Evolutionary conservation across 2,797 vertebrate genomes (phyloP), one percentile per base, ranked within the genome.

Genomic region (Gymnoscopelus braueri): DNA sequence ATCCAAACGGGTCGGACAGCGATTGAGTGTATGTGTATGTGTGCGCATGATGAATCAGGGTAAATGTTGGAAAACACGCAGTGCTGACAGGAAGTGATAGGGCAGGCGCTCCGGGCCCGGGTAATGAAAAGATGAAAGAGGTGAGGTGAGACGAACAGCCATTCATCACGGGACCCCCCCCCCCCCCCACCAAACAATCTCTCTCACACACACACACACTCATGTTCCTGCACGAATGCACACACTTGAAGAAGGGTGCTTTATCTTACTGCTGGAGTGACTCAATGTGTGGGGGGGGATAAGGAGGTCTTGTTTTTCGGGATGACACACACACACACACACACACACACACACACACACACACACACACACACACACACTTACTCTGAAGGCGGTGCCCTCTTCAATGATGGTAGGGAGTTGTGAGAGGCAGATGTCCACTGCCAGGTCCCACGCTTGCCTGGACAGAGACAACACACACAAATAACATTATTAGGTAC

Each of bases 351-450:
- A 79, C 50, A 24, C 63, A 50, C 47, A 0, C 9, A 56, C 24
- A 70, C 52, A 48, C 9, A 69, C 44, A 24, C 44, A 53, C 67
- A 47, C 19, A 64, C 73, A 63, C 60, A 74, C 24, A 83, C 96
- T 96, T 86, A 99, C 98, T 92, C 97, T 95, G 84, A 99, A 99
- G 14, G 96, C 96, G 0, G 97, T 99, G 82, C 97, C 97, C 67
- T 98, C 98, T 85, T 98, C 97, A 0, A 99, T 99, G 85, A 99
- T 99, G 26, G 97, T 99, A 2, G 98, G 98, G 67, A 99, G 92
- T 82, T 99, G 98, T 70, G 98, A 99, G 69, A 99, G 96, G 83
- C 98, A 99, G 68, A 99, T 99, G 91, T 99, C 98, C 77, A 99
- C 97, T 0, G 98, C 98, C 0, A 99, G 95, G 90, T 99, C 97